Percentiles rank a stretch among this genome's conserved stretches.
Conservation (phyloP, 1,140 invertebrate species). For the Pseudobourletiella spinata region DNA sequence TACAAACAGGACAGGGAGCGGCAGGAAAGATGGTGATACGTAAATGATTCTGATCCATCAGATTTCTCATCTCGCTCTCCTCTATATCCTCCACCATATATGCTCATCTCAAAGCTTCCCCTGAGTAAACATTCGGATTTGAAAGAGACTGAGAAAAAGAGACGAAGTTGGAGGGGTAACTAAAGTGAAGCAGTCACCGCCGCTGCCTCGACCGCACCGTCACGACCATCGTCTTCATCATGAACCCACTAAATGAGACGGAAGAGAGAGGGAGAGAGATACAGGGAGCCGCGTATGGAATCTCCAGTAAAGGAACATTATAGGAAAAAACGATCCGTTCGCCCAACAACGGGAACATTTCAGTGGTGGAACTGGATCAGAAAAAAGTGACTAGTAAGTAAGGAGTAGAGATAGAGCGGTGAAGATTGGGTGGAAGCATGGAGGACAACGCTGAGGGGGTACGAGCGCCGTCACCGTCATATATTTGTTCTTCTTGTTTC, state of each 20-base stretch:
- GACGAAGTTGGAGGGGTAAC: not conserved
- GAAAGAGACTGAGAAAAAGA: conserved; percentile 1
- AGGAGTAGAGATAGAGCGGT: not conserved
- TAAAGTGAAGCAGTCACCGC: not conserved
- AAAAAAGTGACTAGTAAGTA: conserved; percentile 5
- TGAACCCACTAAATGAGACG: not conserved
- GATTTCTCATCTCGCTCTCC: conserved; percentile 19
- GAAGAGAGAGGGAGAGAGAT: not conserved
- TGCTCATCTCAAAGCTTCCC: conserved; percentile 30
- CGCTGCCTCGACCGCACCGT: no score
- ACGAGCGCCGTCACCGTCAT: no score
- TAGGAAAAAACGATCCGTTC: no score
- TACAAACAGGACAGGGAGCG: not conserved
- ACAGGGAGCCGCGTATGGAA: not conserved
- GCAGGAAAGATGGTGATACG: not conserved
- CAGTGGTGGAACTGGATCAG: not conserved
- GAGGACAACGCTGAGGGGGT: no score
- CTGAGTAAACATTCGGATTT: conserved; percentile 29
- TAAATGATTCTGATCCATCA: conserved; percentile 25
- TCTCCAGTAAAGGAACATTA: not conserved
- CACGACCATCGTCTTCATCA: no score
- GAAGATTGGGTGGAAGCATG: no score
- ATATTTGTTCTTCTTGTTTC: no score
- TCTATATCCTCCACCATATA: no score
- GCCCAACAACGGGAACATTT: not conserved